Conservation (phyloP, 2,797 vertebrate species). For the Todus mexicanus region DNA sequence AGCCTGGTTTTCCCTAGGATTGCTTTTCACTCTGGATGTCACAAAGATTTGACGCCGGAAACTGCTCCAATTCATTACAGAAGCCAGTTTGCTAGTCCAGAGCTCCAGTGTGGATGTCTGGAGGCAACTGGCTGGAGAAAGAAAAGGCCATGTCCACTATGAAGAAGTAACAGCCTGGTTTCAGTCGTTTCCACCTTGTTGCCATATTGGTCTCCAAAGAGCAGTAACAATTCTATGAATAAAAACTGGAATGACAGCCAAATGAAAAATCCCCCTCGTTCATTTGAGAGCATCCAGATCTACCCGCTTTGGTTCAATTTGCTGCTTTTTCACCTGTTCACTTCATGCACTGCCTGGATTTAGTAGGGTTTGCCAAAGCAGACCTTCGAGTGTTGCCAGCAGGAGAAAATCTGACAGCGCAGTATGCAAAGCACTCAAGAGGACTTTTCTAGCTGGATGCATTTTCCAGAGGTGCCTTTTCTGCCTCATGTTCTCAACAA, state of each 20-base stretch:
- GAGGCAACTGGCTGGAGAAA: not conserved
- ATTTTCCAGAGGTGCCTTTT: not conserved
- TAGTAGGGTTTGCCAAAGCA: not conserved
- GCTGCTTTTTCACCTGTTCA: not conserved
- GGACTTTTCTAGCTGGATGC: not conserved
- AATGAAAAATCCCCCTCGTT: not conserved
- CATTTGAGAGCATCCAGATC: not conserved
- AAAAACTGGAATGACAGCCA: not conserved
- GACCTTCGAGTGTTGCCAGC: not conserved
- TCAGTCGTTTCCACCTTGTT: not conserved
- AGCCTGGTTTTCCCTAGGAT: not conserved
- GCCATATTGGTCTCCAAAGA: not conserved
- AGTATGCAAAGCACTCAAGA: not conserved
- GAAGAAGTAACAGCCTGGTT: not conserved
- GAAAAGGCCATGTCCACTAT: not conserved
- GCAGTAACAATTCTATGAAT: not conserved
- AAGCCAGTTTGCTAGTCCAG: not conserved
- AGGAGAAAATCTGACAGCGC: not conserved
- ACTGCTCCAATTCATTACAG: not conserved
- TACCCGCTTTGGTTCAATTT: not conserved
- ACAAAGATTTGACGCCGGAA: not conserved
- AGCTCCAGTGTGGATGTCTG: not conserved
- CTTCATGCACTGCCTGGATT: not conserved
- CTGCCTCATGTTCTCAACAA: not conserved
- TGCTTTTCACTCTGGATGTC: constrained; percentile 6